Conservation (phyloP, 37 sponge, comb jelly and placozoan species). For the Chondrilla cf. caribensis region DNA sequence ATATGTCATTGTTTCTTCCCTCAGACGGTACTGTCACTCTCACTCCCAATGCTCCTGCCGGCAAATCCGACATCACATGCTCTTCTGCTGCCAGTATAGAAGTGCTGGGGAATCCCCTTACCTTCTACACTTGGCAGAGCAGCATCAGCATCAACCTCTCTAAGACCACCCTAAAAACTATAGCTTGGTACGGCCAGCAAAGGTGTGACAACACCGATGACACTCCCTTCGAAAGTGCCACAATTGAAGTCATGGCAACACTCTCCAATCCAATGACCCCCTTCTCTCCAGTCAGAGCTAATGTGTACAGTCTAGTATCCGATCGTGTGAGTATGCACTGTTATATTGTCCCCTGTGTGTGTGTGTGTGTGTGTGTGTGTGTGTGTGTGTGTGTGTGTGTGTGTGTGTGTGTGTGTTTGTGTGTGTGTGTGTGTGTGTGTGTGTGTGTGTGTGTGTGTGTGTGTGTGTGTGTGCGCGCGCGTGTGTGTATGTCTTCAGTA, state of each 20-base stretch:
- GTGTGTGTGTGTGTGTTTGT: too few species aligned
- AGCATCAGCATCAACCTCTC: not conserved
- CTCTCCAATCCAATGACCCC: not conserved
- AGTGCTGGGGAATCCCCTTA: not conserved
- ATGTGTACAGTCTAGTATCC: not conserved
- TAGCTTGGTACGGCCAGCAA: not conserved
- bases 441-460: too few species aligned
- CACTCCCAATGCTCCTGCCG: not conserved
- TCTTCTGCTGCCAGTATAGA: not conserved
- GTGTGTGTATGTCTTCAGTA: too few species aligned
- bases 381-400: too few species aligned
- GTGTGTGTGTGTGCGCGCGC: too few species aligned
- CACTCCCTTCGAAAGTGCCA: not conserved
- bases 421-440: too few species aligned
- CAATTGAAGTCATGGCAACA: conserved; percentile 7
- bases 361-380: too few species aligned
- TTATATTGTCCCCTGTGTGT: too few species aligned
- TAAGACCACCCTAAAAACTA: not conserved
- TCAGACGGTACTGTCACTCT: not conserved
- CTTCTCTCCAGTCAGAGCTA: not conserved
- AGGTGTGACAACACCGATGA: not conserved
- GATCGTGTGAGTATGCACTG: not conserved
- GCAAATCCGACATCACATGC: not conserved
- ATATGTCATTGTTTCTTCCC: too few species aligned
- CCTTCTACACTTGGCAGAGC: conserved; percentile 1